A percentile compares a stretch with the other conserved stretches of the same genome.
Conservation (phyloP, 2,888 invertebrate species). For the Synergus gifuensis region DNA sequence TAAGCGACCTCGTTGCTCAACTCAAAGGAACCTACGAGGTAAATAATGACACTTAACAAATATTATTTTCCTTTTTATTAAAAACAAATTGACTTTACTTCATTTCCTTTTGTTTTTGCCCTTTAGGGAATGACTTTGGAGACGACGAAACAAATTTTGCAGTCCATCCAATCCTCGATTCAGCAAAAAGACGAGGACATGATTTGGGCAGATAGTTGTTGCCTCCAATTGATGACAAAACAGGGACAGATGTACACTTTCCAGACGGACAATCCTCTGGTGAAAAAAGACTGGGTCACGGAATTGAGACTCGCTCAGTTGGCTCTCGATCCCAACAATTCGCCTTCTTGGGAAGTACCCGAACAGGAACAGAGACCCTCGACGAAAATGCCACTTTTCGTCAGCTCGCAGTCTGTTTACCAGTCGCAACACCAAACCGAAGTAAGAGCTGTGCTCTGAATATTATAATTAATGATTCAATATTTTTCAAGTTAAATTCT, state of each 20-base stretch:
- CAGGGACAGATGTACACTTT: slow-evolving; percentile 84
- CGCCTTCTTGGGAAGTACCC: slow-evolving; percentile 95
- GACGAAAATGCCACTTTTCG: slow-evolving; percentile 94
- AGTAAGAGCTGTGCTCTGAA: slow-evolving; percentile 78
- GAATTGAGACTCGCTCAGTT: slow-evolving; percentile 93
- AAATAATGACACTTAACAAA: slow-evolving; percentile 45
- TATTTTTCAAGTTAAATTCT: background rate
- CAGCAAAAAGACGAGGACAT: slow-evolving; percentile 96
- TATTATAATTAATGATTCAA: slow-evolving; percentile 34
- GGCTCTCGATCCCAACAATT: slow-evolving; percentile 92
- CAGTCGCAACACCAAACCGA: slow-evolving; percentile 92
- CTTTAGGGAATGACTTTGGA: slow-evolving; percentile 84
- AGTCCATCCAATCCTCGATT: slow-evolving; percentile 89
- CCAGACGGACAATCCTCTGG: slow-evolving; percentile 90
- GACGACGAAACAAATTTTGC: slow-evolving; percentile 84
- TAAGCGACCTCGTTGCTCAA: slow-evolving; percentile 88
- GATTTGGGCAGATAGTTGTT: slow-evolving; percentile 96
- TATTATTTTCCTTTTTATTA: background rate
- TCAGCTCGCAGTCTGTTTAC: slow-evolving; percentile 92
- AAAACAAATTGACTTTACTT: no score
- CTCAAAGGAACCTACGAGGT: slow-evolving; percentile 87
- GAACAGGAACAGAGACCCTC: slow-evolving; percentile 88
- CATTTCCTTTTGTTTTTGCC: slow-evolving; percentile 43
- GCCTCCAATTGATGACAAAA: slow-evolving; percentile 86
- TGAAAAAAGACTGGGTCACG: slow-evolving; percentile 95